These are phyloP conservation scores for Papilio protenor DNA, from an alignment of 2,888 invertebrate species.

Conservation along the genomic window DNA sequence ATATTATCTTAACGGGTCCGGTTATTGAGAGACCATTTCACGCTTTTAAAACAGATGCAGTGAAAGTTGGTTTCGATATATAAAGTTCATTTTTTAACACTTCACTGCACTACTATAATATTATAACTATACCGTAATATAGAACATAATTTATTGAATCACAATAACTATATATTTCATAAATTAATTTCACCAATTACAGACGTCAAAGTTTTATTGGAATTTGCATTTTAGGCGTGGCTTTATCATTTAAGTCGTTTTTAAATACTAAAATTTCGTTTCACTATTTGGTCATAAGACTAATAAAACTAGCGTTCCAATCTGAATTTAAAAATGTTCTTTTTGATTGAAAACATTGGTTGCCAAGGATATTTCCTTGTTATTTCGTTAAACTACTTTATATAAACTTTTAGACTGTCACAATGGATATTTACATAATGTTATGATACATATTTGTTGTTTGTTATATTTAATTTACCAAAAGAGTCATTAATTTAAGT, in stretches of 20 bases:
- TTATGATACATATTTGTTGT: not conserved
- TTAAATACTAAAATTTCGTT: no score
- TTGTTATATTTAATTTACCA: constrained; percentile 2
- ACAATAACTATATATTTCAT: constrained; percentile 13
- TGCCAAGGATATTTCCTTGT: constrained; percentile 30
- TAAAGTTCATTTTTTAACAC: constrained; percentile 43
- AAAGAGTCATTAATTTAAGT: constrained; percentile 23
- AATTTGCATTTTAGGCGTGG: no score
- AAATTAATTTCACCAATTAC: constrained; percentile 32
- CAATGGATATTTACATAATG: constrained; percentile 11
- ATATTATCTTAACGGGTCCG: constrained; percentile 19
- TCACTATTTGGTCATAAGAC: no score
- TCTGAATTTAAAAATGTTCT: constrained; percentile 1
- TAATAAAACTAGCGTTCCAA: no score
- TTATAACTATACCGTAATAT: constrained; percentile 17
- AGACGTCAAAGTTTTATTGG: no score
- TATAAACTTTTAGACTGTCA: constrained; percentile 22
- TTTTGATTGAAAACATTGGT: constrained; percentile 38
- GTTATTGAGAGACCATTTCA: constrained; percentile 32
- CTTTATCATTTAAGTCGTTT: no score
- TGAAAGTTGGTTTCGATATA: constrained; percentile 62
- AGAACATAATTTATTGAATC: constrained; percentile 27
- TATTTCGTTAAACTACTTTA: not conserved
- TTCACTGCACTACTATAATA: constrained; percentile 43
- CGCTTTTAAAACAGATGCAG: constrained; percentile 51